phyloP scores from a whole-genome alignment of 2,888 invertebrate species.

The Proisotoma minuta region DNA sequence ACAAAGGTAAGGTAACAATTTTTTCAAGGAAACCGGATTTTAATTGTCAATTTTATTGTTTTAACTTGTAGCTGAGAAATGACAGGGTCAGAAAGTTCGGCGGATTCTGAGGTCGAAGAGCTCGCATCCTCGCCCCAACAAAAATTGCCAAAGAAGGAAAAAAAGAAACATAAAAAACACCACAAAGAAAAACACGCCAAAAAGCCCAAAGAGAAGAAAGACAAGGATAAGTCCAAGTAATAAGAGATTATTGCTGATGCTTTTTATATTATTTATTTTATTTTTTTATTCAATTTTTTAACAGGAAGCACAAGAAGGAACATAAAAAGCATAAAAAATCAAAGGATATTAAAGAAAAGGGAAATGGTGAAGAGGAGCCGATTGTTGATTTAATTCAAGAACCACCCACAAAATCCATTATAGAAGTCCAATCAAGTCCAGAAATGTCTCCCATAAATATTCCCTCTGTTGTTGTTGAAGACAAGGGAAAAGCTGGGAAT shows the following conservation, averaged over 20 bases:
- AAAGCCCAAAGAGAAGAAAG: conserved; percentile 55
- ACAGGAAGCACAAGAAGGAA: conserved; percentile 57
- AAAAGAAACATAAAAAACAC: conserved; percentile 52
- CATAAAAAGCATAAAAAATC: conserved; percentile 57
- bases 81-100: too few relatives aligned
- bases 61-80: too few relatives aligned
- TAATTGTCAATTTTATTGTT: too few relatives aligned
- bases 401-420: not conserved
- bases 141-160: conserved; percentile 46
- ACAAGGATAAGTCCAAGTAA: conserved; percentile 52
- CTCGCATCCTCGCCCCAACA: conserved; percentile 24
- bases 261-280: conserved; percentile 7
- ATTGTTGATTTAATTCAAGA: conserved; percentile 15
- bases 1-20: too few relatives aligned
- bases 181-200: conserved; percentile 64
- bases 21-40: too few relatives aligned
- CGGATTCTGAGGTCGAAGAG: too few relatives aligned
- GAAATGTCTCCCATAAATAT: conserved; percentile 13
- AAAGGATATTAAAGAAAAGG: conserved; percentile 47
- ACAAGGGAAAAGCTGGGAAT: conserved; percentile 20
- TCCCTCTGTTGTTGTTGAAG: not conserved
- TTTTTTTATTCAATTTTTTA: conserved; percentile 9
- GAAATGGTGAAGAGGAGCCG: conserved; percentile 22
- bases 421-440: conserved; percentile 8
- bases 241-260: not conserved